A percentile compares a stretch with the other conserved stretches of the same genome.
phyloP scores from a whole-genome alignment of 2,113 vertebrate species.

The Mastomys coucha region DNA sequence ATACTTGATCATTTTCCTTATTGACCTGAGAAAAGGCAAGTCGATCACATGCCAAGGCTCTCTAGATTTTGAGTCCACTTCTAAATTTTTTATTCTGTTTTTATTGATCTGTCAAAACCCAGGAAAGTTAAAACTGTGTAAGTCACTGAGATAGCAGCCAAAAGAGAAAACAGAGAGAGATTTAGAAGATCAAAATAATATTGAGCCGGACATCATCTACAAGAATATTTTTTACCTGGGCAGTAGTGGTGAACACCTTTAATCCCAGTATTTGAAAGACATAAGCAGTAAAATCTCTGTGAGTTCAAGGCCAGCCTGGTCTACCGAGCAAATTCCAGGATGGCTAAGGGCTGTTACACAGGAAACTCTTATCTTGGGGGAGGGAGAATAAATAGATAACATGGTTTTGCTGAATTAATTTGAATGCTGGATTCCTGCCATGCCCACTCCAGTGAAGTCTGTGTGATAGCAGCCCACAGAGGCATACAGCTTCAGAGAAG shows the following conservation, averaged over 20 bases:
- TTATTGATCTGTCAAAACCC: background rate
- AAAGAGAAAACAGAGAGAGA: background rate
- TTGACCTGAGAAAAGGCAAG: background rate
- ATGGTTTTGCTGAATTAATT: too few relatives aligned
- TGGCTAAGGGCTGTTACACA: background rate
- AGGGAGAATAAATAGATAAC: background rate
- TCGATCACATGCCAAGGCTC: background rate
- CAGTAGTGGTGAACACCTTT: background rate
- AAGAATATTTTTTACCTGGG: background rate
- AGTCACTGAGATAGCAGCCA: background rate
- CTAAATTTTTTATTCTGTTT: constrained; percentile 18
- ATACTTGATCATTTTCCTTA: background rate
- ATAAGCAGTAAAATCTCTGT: background rate
- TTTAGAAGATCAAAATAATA: background rate
- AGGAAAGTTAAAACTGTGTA: background rate
- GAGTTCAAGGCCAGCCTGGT: background rate
- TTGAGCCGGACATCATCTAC: background rate
- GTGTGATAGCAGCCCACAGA: too few relatives aligned
- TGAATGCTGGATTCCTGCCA: too few relatives aligned
- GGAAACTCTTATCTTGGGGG: background rate
- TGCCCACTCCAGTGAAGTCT: too few relatives aligned
- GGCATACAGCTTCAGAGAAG: too few relatives aligned
- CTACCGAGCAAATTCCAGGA: background rate
- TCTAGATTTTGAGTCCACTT: background rate
- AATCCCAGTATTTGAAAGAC: background rate